Percentiles rank a stretch among this genome's conserved stretches.
phyloP scores from a whole-genome alignment of 2,888 invertebrate species.

The Netelia fuscicornis region DNA sequence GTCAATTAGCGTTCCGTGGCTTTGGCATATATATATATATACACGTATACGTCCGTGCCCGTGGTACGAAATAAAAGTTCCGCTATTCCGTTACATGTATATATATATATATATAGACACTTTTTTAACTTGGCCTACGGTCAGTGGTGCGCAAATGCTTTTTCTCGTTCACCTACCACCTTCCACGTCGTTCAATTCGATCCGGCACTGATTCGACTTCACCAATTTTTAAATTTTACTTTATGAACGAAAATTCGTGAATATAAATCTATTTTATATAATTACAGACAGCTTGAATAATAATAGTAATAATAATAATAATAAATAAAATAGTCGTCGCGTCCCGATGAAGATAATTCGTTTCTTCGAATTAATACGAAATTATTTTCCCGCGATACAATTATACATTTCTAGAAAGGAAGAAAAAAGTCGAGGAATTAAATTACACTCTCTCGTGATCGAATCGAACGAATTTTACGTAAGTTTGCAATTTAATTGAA shows the following conservation, averaged over 20 bases:
- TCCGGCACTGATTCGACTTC: background rate
- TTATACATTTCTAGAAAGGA: background rate
- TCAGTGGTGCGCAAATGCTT: constrained; percentile 54
- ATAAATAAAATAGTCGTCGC: no score
- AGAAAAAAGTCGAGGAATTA: background rate
- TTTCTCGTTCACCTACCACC: constrained; percentile 34
- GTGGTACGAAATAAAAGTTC: constrained; percentile 60
- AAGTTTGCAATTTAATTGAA: background rate
- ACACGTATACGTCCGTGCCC: constrained; percentile 34
- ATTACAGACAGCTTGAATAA: no score
- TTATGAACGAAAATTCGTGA: background rate
- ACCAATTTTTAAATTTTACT: background rate
- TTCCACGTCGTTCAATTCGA: background rate
- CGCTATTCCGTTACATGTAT: constrained; percentile 48
- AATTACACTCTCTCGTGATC: background rate
- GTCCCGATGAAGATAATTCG: no score
- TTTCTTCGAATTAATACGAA: constrained; percentile 9
- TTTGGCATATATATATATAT: constrained; percentile 38
- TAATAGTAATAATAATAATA: no score
- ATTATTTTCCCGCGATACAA: background rate
- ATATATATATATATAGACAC: constrained; percentile 13
- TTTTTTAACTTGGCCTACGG: constrained; percentile 34
- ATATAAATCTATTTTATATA: background rate
- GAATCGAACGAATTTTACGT: background rate
- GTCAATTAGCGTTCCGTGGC: constrained; percentile 61